Evolutionary conservation across 2,888 invertebrate genomes (phyloP).

Genomic region (Dinocampus coccinellae): DNA sequence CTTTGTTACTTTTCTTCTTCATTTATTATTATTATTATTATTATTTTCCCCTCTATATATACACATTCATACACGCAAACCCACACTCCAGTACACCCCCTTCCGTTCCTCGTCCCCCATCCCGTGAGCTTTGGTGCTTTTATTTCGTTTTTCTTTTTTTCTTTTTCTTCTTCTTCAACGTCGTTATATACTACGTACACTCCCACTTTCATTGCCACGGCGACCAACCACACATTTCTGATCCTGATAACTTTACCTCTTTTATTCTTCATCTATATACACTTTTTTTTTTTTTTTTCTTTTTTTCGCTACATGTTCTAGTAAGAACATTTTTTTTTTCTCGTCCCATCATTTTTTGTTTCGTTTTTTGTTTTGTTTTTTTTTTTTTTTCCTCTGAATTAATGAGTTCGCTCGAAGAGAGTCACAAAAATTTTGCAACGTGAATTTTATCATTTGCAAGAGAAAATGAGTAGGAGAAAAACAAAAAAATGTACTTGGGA

Average conservation of each 20-base stretch:
- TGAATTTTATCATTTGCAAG: slow-evolving; percentile 55
- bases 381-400: slow-evolving; percentile 50
- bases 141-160: neutral
- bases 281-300: slow-evolving; percentile 43
- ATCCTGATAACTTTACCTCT: slow-evolving; percentile 32
- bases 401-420: slow-evolving; percentile 34
- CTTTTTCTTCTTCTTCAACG: neutral
- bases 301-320: slow-evolving; percentile 11
- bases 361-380: neutral
- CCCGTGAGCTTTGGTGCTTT: neutral
- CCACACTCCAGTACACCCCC: neutral
- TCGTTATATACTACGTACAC: no score
- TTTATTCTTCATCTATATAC: slow-evolving; percentile 27
- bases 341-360: slow-evolving; percentile 21
- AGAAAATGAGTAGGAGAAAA: no score
- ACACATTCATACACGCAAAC: neutral
- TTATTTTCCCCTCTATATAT: neutral
- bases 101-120: no score
- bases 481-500: no score
- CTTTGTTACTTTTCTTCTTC: slow-evolving; percentile 18
- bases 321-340: slow-evolving; percentile 28
- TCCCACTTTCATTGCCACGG: neutral
- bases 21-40: neutral
- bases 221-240: neutral
- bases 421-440: slow-evolving; percentile 37